Evolutionary conservation across 2,113 vertebrate species (phyloP).

Genomic region (Orycteropus afer): DNA sequence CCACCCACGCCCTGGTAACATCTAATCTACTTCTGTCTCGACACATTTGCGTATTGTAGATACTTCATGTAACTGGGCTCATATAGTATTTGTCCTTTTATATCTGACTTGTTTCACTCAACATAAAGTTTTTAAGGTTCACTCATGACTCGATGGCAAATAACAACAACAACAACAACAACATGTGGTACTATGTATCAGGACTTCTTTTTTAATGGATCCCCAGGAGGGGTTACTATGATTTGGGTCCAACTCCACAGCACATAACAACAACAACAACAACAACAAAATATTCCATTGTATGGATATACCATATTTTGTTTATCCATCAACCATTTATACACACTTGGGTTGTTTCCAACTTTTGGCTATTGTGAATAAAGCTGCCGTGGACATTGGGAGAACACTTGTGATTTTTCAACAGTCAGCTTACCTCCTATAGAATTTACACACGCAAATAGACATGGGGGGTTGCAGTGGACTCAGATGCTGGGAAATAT

Average conservation of each 20-base stretch:
- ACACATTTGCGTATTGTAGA: no score
- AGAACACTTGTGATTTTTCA: background rate
- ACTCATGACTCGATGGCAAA: no score
- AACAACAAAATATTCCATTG: background rate
- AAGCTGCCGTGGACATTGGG: background rate
- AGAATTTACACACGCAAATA: accelerated
- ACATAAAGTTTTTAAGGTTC: background rate
- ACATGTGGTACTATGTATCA: background rate
- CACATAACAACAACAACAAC: no score
- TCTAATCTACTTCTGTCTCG: no score
- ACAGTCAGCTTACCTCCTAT: background rate
- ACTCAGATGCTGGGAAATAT: background rate
- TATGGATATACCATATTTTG: background rate
- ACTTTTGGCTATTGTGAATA: background rate
- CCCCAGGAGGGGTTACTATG: no score
- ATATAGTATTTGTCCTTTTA: no score
- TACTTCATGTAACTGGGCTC: no score
- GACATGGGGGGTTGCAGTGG: accelerated
- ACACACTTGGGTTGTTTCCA: background rate
- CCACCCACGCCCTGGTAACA: no score
- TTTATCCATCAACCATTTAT: background rate
- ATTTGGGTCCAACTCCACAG: no score
- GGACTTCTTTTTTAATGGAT: background rate
- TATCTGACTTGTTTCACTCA: background rate
- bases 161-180: no score